A percentile compares a stretch with the other conserved stretches of the same genome.
Evolutionary conservation across 2,797 vertebrate species (phyloP).

Genomic region (Pagetopsis macropterus): DNA sequence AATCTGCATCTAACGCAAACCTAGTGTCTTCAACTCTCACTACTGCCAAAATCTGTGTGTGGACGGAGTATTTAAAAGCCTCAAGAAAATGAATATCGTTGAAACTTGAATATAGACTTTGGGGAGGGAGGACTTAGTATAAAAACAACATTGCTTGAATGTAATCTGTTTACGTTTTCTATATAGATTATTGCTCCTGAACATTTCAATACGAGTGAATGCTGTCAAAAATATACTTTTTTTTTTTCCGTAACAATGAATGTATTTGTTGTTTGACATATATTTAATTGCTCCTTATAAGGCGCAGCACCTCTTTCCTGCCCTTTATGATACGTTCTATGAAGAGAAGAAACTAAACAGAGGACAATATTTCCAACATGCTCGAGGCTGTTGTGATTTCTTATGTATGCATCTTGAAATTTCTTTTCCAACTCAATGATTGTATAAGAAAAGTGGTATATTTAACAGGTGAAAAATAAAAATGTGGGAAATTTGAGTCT

Average conservation of each 20-base stretch:
- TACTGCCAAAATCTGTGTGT: conserved; percentile 79
- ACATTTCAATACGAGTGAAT: conserved; percentile 76
- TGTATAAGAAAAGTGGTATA: conserved; percentile 80
- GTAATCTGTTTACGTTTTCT: conserved; percentile 82
- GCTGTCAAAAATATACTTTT: conserved; percentile 53
- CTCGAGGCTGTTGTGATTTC: conserved; percentile 67
- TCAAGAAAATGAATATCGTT: conserved; percentile 39
- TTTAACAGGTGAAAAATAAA: conserved; percentile 76
- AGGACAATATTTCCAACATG: conserved; percentile 50
- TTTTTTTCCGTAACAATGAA: conserved; percentile 75
- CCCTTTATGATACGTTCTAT: conserved; percentile 28
- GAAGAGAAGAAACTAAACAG: conserved; percentile 27
- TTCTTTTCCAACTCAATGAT: conserved; percentile 77
- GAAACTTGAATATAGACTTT: conserved; percentile 72
- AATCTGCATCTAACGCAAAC: conserved; percentile 42
- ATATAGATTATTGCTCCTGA: conserved; percentile 60
- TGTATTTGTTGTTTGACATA: conserved; percentile 79
- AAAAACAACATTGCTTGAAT: conserved; percentile 77
- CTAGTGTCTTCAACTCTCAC: conserved; percentile 64
- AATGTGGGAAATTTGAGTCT: conserved; percentile 57
- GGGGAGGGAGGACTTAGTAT: conserved; percentile 23
- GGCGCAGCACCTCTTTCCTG: conserved; percentile 8
- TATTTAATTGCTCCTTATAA: conserved; percentile 69
- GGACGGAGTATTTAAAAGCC: conserved; percentile 43
- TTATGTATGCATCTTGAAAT: conserved; percentile 79